These are phyloP conservation scores for Actenoides lindsayi DNA, from an alignment of 2,113 vertebrate species.

Conservation along the genomic window DNA sequence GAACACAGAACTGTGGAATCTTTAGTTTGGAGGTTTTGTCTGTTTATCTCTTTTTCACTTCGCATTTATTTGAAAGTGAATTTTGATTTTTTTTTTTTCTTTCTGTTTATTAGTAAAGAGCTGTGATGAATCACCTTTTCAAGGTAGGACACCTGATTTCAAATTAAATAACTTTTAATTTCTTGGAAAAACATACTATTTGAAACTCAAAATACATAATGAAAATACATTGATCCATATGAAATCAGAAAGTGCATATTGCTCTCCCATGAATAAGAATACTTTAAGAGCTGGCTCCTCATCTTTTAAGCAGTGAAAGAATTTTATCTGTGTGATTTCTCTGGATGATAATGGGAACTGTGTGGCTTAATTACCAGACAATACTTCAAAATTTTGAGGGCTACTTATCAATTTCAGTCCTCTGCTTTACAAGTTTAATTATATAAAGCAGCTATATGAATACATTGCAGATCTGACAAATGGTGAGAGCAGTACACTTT, in stretches of 20 bases:
- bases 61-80: not conserved
- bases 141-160: not conserved
- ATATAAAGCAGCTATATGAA: not conserved
- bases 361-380: not conserved
- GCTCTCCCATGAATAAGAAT: not conserved
- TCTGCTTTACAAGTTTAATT: slow-evolving; percentile 3
- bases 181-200: not conserved
- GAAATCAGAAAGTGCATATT: not conserved
- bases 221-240: not conserved
- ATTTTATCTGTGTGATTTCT: slow-evolving; percentile 1
- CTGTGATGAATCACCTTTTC: not conserved
- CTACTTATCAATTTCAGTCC: slow-evolving; percentile 37
- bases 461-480: not conserved
- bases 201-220: not conserved
- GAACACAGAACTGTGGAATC: rapidly evolving
- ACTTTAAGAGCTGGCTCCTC: not conserved
- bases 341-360: not conserved
- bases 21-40: not conserved
- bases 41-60: not conserved
- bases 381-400: not conserved
- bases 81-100: not conserved
- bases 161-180: not conserved
- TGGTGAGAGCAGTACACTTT: not conserved
- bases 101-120: not conserved
- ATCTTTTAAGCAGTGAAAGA: not conserved